Evolutionary conservation across 2,888 invertebrate species (phyloP).

Genomic region (Yponomeuta malinellus): DNA sequence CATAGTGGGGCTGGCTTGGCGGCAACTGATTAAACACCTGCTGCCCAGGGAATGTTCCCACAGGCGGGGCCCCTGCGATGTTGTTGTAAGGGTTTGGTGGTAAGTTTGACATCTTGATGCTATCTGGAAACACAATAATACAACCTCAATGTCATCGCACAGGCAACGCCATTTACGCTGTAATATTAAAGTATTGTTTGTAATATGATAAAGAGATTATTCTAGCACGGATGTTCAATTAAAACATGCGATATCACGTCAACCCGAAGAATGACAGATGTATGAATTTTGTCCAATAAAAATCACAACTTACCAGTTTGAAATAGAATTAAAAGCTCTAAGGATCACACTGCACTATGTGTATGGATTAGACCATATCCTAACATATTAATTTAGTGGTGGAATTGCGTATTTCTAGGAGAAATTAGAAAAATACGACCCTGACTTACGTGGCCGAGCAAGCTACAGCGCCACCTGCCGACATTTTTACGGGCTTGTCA

Average conservation of each 20-base stretch:
- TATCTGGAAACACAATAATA: slow-evolving; percentile 52
- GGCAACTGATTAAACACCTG: slow-evolving; percentile 46
- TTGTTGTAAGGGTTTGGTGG: slow-evolving; percentile 59
- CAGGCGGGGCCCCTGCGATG: slow-evolving; percentile 41
- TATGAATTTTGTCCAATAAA: slow-evolving; percentile 26
- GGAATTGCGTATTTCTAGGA: slow-evolving; percentile 43
- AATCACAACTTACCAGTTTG: slow-evolving; percentile 49
- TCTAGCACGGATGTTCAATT: slow-evolving; percentile 43
- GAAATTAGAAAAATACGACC: slow-evolving; percentile 67
- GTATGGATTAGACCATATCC: slow-evolving; percentile 48
- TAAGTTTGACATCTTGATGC: slow-evolving; percentile 66
- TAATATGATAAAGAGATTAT: slow-evolving; percentile 46
- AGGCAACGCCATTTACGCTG: neutral
- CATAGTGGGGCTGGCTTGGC: slow-evolving; percentile 46
- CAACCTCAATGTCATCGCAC: slow-evolving; percentile 13
- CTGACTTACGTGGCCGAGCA: slow-evolving; percentile 74
- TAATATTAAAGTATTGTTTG: slow-evolving; percentile 33
- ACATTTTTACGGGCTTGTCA: slow-evolving; percentile 60
- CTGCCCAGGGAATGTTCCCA: slow-evolving; percentile 43
- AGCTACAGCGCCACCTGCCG: slow-evolving; percentile 67
- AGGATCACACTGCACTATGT: slow-evolving; percentile 38
- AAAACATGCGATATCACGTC: slow-evolving; percentile 62
- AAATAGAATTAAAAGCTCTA: slow-evolving; percentile 42
- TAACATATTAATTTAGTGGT: slow-evolving; percentile 56
- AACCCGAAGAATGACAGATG: slow-evolving; percentile 46